Evolutionary conservation across 2,888 invertebrate species (phyloP), one percentile per base, ranked within the genome.

Genomic region (Mystacides longicornis): DNA sequence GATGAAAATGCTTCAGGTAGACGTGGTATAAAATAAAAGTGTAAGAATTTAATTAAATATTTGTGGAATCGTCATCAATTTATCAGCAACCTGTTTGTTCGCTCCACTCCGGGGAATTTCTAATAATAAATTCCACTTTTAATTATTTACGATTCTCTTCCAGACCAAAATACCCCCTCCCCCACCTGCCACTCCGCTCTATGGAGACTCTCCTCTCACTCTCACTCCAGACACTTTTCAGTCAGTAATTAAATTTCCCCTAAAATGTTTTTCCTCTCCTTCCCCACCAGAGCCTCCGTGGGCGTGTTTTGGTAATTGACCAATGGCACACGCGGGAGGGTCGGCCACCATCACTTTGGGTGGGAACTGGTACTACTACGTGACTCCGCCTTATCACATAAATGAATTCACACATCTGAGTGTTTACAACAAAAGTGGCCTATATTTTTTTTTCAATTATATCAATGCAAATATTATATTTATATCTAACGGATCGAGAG

Each of bases 261-360:
- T n/a, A n/a, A 45, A 47, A 53, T 22, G 33, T 20, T 49, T n/a
- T 23, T 27, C 43, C 51, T 50, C 16, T 33, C 27, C 23, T 21
- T 45, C 53, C 51, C 51, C 49, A 23, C 33, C 42, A 11, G 22
- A 2, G 23, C 54, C 45, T 31, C 7, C 52, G 43, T 21, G 51
- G 52, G 54, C 49, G 55, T 49, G 37, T 43, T 33, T 9, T 7
- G 27, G 19, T 23, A 4, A 9, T 18, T 27, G 56, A 31, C 60
- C 60, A 60, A 60, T 60, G 31, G 49, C 20, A 48, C n/a, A 23
- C 1, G 47, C 14, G 37, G 47, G 60, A 56, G 60, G 60, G 56
- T 60, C 60, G 58, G 60, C 60, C 58, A 58, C 60, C 60, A 60
- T 60, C 53, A 58, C 47, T 52, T 51, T 55, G 53, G 60, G 58